Conservation (phyloP, 2,797 vertebrate genomes). For the Halcyon leucocephala region DNA sequence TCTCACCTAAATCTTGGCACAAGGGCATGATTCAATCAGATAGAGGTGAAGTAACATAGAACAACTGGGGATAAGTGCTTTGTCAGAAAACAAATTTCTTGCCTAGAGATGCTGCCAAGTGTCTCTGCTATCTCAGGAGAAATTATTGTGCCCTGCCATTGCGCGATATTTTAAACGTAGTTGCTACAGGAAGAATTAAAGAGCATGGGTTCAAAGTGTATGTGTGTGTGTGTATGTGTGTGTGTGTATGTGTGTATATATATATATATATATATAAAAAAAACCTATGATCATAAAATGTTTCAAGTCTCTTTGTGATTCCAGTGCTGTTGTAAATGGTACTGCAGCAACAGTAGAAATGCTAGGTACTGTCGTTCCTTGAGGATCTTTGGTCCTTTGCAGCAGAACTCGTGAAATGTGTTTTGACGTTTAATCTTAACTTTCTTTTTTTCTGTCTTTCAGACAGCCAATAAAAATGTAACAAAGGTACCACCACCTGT, state of each 20-base stretch:
- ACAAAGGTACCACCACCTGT: constrained; percentile 97
- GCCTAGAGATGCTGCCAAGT: background rate
- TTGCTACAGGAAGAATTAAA: background rate
- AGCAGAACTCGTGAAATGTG: background rate
- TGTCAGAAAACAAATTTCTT: background rate
- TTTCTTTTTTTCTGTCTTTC: constrained; percentile 18
- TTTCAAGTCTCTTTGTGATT: background rate
- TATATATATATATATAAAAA: background rate
- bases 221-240: too few species aligned
- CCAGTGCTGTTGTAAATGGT: background rate
- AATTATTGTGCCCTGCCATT: background rate
- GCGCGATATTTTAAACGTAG: background rate
- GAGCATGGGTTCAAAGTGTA: background rate
- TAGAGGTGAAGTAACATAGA: background rate
- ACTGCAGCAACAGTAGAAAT: background rate
- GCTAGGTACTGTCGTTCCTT: background rate
- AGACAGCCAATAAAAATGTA: constrained; percentile 85
- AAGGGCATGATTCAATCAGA: background rate
- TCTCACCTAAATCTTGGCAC: background rate
- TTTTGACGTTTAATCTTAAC: background rate
- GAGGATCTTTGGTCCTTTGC: background rate
- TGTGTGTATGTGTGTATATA: too few species aligned
- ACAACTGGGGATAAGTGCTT: background rate
- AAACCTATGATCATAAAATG: background rate
- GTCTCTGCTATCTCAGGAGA: background rate